Evolutionary conservation across 2,113 vertebrate species (phyloP).

Genomic region (Heterotis niloticus): DNA sequence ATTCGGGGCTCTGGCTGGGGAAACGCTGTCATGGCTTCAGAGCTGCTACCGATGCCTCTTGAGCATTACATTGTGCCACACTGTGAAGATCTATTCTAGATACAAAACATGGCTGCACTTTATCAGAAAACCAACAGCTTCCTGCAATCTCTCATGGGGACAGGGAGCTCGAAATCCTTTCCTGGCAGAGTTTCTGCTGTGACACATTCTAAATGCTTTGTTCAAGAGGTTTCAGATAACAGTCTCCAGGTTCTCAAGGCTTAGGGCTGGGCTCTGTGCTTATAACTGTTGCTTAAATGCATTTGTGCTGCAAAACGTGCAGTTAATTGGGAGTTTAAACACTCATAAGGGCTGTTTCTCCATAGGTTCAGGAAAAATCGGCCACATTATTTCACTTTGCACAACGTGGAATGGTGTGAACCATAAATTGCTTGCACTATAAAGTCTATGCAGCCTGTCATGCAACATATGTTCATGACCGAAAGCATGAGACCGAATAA

Average conservation of each 20-base stretch:
- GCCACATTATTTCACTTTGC: too few species aligned
- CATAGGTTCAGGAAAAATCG: too few species aligned
- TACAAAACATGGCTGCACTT: background rate
- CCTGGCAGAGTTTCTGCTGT: background rate
- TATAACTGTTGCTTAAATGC: background rate
- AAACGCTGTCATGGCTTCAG: background rate
- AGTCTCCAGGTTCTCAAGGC: too few species aligned
- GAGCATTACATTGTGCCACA: background rate
- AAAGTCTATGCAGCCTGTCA: too few species aligned
- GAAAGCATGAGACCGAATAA: too few species aligned
- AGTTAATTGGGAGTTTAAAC: too few species aligned
- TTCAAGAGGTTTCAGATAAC: background rate
- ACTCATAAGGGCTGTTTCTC: too few species aligned
- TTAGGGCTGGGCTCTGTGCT: background rate
- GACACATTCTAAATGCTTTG: background rate
- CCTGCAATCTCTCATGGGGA: constrained; percentile 1
- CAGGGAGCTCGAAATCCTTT: background rate
- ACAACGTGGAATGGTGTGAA: too few species aligned
- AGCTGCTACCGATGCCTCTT: background rate
- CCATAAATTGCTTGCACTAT: too few species aligned
- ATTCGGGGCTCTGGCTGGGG: background rate
- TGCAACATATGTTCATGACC: too few species aligned
- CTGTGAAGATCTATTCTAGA: background rate
- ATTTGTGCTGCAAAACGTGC: background rate
- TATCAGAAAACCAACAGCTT: constrained; percentile 8